phyloP scores from a whole-genome alignment of 2,113 vertebrate genomes.

The Daubentonia madagascariensis region DNA sequence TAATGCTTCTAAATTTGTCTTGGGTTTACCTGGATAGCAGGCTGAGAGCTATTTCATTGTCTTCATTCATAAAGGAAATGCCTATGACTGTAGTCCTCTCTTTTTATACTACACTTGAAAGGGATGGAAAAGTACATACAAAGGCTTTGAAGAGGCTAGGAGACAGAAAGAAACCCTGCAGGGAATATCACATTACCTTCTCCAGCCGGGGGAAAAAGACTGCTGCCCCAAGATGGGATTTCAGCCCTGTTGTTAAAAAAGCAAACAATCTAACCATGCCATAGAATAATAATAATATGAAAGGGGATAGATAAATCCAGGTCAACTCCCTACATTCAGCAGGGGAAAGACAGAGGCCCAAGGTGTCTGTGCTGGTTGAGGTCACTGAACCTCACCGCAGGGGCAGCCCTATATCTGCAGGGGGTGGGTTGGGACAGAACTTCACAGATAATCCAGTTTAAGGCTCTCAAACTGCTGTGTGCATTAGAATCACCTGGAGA shows the following conservation, averaged over 20 bases:
- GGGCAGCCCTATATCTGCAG: neutral
- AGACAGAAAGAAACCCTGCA: slow-evolving; percentile 4
- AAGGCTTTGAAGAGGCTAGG: slow-evolving; percentile 31
- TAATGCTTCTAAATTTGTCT: neutral
- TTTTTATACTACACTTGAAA: slow-evolving; percentile 14
- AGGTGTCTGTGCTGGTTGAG: neutral
- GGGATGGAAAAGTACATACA: slow-evolving; percentile 55
- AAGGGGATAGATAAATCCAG: slow-evolving; percentile 29
- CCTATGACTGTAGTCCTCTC: neutral
- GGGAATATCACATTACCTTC: slow-evolving; percentile 64
- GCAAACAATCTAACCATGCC: slow-evolving; percentile 27
- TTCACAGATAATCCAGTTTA: neutral
- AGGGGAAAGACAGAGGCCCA: neutral
- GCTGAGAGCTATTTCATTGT: neutral
- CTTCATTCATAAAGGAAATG: neutral
- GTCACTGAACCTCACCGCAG: neutral
- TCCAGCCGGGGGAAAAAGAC: slow-evolving; percentile 45
- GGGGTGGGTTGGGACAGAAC: neutral
- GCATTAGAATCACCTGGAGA: neutral
- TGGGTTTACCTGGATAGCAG: neutral
- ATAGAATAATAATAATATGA: neutral
- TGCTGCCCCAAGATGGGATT: slow-evolving; percentile 34
- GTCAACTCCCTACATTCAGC: neutral
- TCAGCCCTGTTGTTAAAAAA: slow-evolving; percentile 58
- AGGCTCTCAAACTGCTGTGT: neutral